Evolutionary conservation across 2,797 vertebrate species (phyloP).

Genomic region (Clarias fuscus): DNA sequence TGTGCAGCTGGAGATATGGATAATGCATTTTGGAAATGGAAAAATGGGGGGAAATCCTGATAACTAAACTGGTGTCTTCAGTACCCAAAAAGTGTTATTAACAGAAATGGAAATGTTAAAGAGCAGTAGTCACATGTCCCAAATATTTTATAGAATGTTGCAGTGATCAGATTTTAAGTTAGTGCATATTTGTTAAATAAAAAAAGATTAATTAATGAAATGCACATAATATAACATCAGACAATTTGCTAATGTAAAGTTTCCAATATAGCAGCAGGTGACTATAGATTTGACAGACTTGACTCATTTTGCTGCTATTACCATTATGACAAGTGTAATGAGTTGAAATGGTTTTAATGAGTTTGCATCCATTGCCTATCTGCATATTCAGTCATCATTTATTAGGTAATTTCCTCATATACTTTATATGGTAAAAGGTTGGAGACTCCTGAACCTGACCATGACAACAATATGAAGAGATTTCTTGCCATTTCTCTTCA

Average conservation of each 20-base stretch:
- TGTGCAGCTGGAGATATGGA: background rate
- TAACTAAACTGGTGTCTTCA: background rate
- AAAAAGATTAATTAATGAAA: background rate
- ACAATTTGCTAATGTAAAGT: background rate
- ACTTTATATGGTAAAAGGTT: background rate
- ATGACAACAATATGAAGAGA: background rate
- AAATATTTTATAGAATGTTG: background rate
- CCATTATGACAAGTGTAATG: background rate
- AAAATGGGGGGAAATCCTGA: background rate
- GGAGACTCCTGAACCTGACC: background rate
- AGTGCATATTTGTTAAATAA: background rate
- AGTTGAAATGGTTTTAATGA: background rate
- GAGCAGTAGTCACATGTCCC: background rate
- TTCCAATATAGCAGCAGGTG: no score
- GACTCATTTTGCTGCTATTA: no score
- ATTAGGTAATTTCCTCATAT: background rate
- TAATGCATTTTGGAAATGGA: background rate
- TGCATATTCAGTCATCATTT: background rate
- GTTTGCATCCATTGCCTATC: background rate
- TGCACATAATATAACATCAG: background rate
- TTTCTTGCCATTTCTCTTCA: background rate
- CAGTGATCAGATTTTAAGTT: background rate
- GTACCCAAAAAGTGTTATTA: background rate
- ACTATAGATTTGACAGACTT: background rate
- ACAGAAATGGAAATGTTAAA: background rate